Evolutionary conservation across 2,888 invertebrate genomes (phyloP), one percentile per base, ranked within the genome.

Genomic region (Stenodera caucasica): DNA sequence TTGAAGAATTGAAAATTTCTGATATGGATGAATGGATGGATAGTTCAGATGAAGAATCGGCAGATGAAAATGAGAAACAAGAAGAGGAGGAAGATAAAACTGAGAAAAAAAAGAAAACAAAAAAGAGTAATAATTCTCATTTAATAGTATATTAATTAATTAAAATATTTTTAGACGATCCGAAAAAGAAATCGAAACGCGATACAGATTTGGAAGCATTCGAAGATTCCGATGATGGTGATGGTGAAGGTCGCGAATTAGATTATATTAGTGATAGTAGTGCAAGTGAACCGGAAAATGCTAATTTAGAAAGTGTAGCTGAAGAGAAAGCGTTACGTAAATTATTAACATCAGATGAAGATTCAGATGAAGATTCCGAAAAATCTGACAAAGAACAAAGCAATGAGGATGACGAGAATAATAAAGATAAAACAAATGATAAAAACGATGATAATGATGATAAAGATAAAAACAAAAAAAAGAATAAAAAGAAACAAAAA

Each of bases 191-290:
- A 75, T 91, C 92, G 74, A 91, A 92, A 81, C 88, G 89, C 58
- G 90, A 89, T 65, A 90, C 91, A 0, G 91, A 95, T 64, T 90
- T 92, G 68, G 96, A 97, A 77, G 96, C 96, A 0, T 87, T 92
- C 57, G 97, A 98, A 78, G 98, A 98, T 75, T 96, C 96, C 67
- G 98, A 98, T 79, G 97, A 98, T 78, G 97, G 96, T 0, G 97
- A 98, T 78, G 96, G 94, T 73, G 98, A 98, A 81, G 97, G 97
- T 0, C 81, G 93, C 55, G 98, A 98, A 82, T 86, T 90, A 69
- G 98, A 98, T 80, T 98, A 98, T 75, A 96, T 97, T 85, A 12
- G 92, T 89, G 80, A 90, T 86, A 72, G 92, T 88, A 78, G 85
- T 82, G 56, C 92, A 89, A 82, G 84, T 88, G 54, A 91, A 89